Evolutionary conservation across 1,140 invertebrate species (phyloP), one percentile per base, ranked within the genome.

Genomic region (Riptortus pedestris): DNA sequence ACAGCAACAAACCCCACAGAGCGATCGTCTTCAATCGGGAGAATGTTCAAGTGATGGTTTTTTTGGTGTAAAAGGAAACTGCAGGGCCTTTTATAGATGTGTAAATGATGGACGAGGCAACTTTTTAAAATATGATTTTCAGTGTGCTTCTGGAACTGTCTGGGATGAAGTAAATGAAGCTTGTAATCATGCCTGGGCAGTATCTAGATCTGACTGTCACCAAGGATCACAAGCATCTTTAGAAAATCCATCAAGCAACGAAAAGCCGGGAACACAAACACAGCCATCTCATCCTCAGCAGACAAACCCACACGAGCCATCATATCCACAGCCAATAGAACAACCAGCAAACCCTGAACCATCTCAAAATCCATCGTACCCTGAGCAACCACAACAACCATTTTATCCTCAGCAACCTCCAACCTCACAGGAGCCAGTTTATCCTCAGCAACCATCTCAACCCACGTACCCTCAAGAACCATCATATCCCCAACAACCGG

Each of bases 11-110:
- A 22, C 27, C 12, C 51, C 62, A 26, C 79, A 80, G 70, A 79
- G 79, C 38, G 51, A 66, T 66, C 60, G 63, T 55, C 45, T 60
- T 24, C 20, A 29, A 12, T 60, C 57, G 18, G 58, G 60, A 2
- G 18, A 60, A 51, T 72, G 70, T 51, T 20, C 43, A n/a, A 47
- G 66, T 27, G 79, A 80, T 70, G 79, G 79, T 38, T 86, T 84
- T 70, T 73, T 80, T 65, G 76, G 77, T 7, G 77, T 85, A 69
- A 70, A 74, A 33, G 75, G 76, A 20, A 77, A 86, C 67, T 87
- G 85, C 67, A 75, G 77, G 59, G 82, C 80, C 69, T 87, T 87
- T 70, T 85, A 84, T 69, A 77, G 84, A 60, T 87, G 84, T 70
- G 81, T 84, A 2, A 77, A 81, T 67, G 78, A 80, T 67, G 80